Percentiles rank a stretch among this genome's conserved stretches.
These are phyloP conservation scores for Danio albolineatus DNA, from an alignment of 2,797 vertebrate species.

Conservation along the genomic window DNA sequence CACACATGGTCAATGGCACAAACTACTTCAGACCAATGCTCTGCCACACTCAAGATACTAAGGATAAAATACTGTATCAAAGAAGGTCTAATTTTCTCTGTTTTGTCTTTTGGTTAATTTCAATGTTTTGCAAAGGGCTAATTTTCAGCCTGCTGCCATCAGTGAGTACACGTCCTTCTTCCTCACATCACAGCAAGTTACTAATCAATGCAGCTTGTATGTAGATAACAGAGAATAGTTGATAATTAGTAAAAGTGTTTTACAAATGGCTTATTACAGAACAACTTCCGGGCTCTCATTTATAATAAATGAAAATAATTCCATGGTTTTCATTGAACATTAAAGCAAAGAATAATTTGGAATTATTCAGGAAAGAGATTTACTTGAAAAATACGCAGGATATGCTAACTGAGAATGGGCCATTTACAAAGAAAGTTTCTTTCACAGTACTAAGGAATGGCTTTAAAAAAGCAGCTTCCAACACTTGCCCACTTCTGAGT, in stretches of 20 bases:
- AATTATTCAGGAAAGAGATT: not conserved
- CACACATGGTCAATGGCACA: not conserved
- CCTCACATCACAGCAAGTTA: not conserved
- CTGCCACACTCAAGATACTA: not conserved
- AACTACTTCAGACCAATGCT: conserved; percentile 6
- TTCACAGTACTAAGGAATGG: too few species aligned
- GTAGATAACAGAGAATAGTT: not conserved
- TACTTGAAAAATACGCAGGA: not conserved
- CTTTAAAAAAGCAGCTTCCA: too few species aligned
- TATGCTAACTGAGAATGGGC: not conserved
- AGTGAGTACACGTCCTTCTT: not conserved
- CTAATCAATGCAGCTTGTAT: not conserved
- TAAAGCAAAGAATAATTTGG: not conserved
- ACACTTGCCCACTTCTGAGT: too few species aligned
- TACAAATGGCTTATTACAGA: not conserved
- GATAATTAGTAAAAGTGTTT: not conserved
- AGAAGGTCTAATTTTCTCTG: not conserved
- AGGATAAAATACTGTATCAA: not conserved
- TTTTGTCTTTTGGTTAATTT: not conserved
- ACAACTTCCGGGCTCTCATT: not conserved
- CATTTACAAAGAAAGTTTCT: too few species aligned
- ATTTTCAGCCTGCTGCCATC: not conserved
- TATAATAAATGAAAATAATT: not conserved
- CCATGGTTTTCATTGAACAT: not conserved
- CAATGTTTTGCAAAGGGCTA: not conserved